Percentiles rank a stretch among this genome's conserved stretches.
Conservation (phyloP, 2,797 vertebrate genomes). For the Benthosema pterotum region DNA sequence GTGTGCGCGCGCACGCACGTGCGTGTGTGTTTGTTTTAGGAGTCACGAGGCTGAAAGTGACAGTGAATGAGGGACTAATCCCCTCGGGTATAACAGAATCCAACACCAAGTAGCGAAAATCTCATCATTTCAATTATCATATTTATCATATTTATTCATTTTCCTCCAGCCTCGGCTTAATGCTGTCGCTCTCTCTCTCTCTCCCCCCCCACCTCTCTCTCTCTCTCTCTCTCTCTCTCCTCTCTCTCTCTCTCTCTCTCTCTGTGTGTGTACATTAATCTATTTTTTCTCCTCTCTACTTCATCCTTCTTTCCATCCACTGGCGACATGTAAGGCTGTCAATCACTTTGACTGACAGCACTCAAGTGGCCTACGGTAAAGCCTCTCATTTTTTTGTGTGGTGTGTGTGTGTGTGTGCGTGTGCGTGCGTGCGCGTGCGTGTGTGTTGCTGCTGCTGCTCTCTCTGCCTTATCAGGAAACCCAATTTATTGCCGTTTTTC, state of each 20-base stretch:
- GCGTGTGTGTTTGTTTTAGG: constrained; percentile 15
- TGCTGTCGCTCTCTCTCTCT: constrained; percentile 33
- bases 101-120: constrained; percentile 75
- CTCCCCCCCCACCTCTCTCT: constrained; percentile 40
- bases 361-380: constrained; percentile 79
- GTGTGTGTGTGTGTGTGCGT: constrained; percentile 53
- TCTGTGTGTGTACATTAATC: constrained; percentile 73
- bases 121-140: constrained; percentile 83
- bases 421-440: constrained; percentile 53
- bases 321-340: constrained; percentile 72
- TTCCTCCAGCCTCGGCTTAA: constrained; percentile 69
- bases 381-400: constrained; percentile 59
- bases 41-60: constrained; percentile 60
- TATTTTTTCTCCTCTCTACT: constrained; percentile 61
- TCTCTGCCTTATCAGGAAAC: constrained; percentile 78
- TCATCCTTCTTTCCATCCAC: constrained; percentile 46
- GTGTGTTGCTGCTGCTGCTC: no score
- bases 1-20: constrained; percentile 2
- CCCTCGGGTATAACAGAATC: constrained; percentile 68
- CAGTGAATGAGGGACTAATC: constrained; percentile 76
- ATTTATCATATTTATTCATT: constrained; percentile 83
- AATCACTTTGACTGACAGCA: constrained; percentile 80
- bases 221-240: constrained; percentile 21
- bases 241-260: constrained; percentile 19
- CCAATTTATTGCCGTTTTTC: constrained; percentile 78